Evolutionary conservation across 2,797 vertebrate genomes (phyloP).

Genomic region (Staurois parvus): DNA sequence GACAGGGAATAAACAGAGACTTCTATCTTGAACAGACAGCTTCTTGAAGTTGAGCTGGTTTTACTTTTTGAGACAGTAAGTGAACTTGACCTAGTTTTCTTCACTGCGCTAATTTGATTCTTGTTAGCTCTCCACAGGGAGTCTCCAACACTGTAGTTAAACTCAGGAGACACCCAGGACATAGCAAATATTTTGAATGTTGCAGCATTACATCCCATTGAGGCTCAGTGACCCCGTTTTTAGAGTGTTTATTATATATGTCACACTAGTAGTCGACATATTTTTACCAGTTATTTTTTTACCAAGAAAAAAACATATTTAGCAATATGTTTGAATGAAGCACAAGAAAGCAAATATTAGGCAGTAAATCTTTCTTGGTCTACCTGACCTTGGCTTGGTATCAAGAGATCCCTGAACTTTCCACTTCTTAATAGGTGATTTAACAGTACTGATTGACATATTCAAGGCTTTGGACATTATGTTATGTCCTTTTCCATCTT

Average conservation of each 20-base stretch:
- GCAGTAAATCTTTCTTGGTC: no score
- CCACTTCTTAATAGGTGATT: no score
- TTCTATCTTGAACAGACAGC: constrained; percentile 6
- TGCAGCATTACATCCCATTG: background rate
- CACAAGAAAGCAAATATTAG: no score
- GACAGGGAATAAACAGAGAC: constrained; percentile 16
- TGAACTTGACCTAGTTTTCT: constrained; percentile 47
- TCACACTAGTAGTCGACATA: background rate
- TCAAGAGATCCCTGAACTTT: no score
- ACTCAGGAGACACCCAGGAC: constrained; percentile 24
- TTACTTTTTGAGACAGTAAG: constrained; percentile 39
- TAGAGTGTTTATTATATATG: background rate
- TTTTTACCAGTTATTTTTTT: background rate
- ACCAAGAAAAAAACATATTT: no score
- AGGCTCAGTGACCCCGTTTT: constrained; percentile 24
- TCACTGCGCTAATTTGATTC: constrained; percentile 27
- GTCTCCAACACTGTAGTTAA: background rate
- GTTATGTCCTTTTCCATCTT: no score
- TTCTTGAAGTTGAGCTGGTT: constrained; percentile 12
- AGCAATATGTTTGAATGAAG: background rate
- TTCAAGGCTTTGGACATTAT: no score
- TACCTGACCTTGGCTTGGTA: no score
- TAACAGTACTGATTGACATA: no score
- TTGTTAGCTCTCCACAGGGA: constrained; percentile 40
- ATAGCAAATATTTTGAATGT: constrained; percentile 38